phyloP scores from a whole-genome alignment of 1,140 invertebrate species.

The Drosophila tsacasi region DNA sequence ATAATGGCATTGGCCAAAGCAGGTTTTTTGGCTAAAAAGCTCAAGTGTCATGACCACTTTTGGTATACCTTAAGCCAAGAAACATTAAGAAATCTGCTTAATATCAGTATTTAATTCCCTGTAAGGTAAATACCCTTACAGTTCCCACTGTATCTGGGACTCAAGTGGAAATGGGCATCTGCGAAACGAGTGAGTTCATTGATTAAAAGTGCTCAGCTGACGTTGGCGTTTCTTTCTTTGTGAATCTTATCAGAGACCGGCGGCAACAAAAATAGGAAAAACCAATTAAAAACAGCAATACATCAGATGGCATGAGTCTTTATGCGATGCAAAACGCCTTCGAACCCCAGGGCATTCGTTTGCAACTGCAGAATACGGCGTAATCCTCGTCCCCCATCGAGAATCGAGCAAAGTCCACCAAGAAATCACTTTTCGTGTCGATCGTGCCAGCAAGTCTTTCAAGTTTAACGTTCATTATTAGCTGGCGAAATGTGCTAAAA shows the following conservation, averaged over 20 bases:
- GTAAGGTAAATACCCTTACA: not conserved
- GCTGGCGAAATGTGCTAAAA: conserved; percentile 35
- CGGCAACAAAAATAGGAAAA: conserved; percentile 57
- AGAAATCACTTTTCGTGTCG: conserved; percentile 27
- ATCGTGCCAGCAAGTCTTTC: conserved; percentile 8
- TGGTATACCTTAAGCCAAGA: not conserved
- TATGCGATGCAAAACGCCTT: conserved; percentile 34
- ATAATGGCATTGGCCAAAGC: conserved; percentile 32
- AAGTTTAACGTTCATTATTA: conserved; percentile 19
- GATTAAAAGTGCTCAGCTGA: conserved; percentile 73
- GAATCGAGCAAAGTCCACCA: conserved; percentile 43
- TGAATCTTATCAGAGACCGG: conserved; percentile 61
- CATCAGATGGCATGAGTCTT: conserved; percentile 23
- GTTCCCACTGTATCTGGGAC: conserved; percentile 25
- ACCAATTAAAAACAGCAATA: conserved; percentile 60
- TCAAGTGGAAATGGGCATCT: conserved; percentile 50
- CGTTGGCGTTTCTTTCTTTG: conserved; percentile 69
- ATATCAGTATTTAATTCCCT: not conserved
- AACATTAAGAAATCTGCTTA: not conserved
- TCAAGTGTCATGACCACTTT: conserved; percentile 5
- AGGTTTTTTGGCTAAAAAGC: conserved; percentile 24
- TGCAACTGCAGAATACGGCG: conserved; percentile 31
- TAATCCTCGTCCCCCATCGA: conserved; percentile 16
- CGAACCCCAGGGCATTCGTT: conserved; percentile 13
- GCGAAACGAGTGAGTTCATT: conserved; percentile 66